Evolutionary conservation across 2,888 invertebrate species (phyloP).

Genomic region (Lasius platythorax): DNA sequence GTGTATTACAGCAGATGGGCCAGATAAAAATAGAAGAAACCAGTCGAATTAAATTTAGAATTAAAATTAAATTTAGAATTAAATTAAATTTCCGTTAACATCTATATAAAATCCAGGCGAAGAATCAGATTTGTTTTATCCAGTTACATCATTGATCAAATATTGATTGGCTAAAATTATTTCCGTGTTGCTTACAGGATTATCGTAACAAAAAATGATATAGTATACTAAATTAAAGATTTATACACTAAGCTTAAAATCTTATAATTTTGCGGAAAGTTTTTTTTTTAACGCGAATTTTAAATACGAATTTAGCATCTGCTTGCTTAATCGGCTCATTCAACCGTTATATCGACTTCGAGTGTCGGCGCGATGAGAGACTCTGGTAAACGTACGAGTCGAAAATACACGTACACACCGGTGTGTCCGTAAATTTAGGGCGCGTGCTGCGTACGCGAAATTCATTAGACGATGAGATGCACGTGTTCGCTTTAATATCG

Average conservation of each 20-base stretch:
- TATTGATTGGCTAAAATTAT: background rate
- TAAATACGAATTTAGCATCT: background rate
- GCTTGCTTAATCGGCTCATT: no score
- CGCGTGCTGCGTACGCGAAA: conserved; percentile 50
- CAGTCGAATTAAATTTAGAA: background rate
- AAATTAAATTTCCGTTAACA: background rate
- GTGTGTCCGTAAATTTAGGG: conserved; percentile 16
- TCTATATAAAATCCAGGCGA: background rate
- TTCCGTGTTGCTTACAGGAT: background rate
- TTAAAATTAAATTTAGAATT: background rate
- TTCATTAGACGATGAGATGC: conserved; percentile 46
- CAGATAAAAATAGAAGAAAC: background rate
- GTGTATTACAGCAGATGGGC: background rate
- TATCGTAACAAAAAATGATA: background rate
- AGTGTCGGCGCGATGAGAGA: conserved; percentile 22
- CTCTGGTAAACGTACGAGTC: conserved; percentile 7
- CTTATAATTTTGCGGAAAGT: background rate
- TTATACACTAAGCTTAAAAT: background rate
- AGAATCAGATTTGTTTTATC: background rate
- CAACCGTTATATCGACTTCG: background rate
- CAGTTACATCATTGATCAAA: background rate
- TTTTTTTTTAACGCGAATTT: background rate
- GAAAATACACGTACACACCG: conserved; percentile 12
- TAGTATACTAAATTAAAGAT: background rate
- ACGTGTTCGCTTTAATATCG: conserved; percentile 67